phyloP scores from a whole-genome alignment of 2,113 vertebrate species.

The Pardalotus punctatus region DNA sequence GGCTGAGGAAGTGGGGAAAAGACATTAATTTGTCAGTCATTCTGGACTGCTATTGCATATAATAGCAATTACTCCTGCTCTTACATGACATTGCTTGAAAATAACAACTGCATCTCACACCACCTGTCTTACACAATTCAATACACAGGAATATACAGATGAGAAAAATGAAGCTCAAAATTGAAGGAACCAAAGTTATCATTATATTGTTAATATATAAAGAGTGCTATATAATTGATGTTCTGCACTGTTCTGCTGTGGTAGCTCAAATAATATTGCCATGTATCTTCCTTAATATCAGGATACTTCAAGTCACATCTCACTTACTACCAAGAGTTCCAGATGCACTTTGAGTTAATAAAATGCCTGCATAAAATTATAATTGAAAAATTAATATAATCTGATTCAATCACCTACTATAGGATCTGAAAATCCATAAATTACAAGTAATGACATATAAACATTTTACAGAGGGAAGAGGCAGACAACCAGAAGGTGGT shows the following conservation, averaged over 20 bases:
- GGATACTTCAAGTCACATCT: neutral
- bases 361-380: neutral
- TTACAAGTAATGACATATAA: neutral
- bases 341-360: neutral
- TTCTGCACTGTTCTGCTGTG: neutral
- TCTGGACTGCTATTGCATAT: neutral
- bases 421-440: neutral
- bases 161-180: neutral
- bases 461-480: neutral
- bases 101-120: neutral
- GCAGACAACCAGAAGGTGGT: neutral
- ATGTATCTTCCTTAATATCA: neutral
- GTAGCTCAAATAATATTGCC: neutral
- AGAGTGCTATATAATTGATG: neutral
- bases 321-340: neutral
- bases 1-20: neutral
- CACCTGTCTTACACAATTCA: neutral
- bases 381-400: constrained; percentile 14
- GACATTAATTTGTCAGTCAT: neutral
- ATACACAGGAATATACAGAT: neutral
- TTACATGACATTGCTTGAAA: neutral
- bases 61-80: neutral
- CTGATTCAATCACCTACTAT: neutral
- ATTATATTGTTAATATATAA: neutral
- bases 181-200: neutral